A percentile compares a stretch with the other conserved stretches of the same genome.
Evolutionary conservation across 2,888 invertebrate species (phyloP).

Genomic region (Drosophila anceps): DNA sequence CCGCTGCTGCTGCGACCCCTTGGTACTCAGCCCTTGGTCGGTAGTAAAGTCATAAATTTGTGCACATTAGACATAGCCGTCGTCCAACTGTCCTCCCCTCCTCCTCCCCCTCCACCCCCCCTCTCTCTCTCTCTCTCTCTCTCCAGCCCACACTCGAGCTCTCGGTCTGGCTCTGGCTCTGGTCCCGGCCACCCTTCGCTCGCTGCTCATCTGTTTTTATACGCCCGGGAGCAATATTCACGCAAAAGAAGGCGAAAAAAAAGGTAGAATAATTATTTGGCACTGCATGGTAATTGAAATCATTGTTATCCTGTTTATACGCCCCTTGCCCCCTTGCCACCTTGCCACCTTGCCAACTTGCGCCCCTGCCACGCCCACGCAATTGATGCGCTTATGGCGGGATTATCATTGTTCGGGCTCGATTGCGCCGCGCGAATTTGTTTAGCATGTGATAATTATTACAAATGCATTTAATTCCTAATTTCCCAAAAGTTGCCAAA

Average conservation of each 20-base stretch:
- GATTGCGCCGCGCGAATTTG: constrained; percentile 25
- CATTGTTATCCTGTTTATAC: constrained; percentile 78
- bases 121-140: not conserved
- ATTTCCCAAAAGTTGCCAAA: constrained; percentile 11
- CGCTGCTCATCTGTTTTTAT: constrained; percentile 81
- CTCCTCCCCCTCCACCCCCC: not conserved
- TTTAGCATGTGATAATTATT: constrained; percentile 60
- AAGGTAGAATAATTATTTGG: constrained; percentile 83
- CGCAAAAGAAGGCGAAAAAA: constrained; percentile 73
- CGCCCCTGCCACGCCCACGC: constrained; percentile 10
- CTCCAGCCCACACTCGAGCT: not conserved
- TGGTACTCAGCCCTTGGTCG: constrained; percentile 30
- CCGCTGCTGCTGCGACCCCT: constrained; percentile 16
- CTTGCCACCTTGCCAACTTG: constrained; percentile 1
- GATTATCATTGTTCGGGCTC: constrained; percentile 73
- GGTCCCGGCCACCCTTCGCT: constrained; percentile 17
- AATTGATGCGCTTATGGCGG: constrained; percentile 68
- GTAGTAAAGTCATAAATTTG: constrained; percentile 83
- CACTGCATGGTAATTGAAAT: constrained; percentile 83
- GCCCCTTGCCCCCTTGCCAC: constrained; percentile 6
- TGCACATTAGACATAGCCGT: constrained; percentile 82
- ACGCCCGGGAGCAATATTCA: constrained; percentile 84
- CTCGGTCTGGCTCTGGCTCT: not conserved
- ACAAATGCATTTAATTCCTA: constrained; percentile 35
- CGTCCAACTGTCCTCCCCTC: constrained; percentile 48